These are phyloP conservation scores for Holothuria leucospilota DNA, from an alignment of 53 echinoderm and acorn worm species.

Conservation along the genomic window DNA sequence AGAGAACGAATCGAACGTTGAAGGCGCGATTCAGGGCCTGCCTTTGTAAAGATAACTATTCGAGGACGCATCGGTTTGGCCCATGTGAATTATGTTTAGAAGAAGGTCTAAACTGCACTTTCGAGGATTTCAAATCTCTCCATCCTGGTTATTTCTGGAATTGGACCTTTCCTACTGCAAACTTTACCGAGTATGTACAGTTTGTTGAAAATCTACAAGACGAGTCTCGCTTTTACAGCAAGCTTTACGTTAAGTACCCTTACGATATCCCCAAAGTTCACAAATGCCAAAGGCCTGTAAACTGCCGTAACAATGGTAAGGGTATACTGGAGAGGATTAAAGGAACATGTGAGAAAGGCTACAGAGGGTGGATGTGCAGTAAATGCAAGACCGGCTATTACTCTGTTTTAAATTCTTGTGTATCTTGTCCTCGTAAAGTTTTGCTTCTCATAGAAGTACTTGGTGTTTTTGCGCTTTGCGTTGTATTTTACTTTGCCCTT, in stretches of 20 bases:
- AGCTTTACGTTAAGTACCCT: background rate
- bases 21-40: conserved; percentile 15
- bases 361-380: conserved; percentile 15
- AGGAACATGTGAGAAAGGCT: background rate
- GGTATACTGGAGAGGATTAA: background rate
- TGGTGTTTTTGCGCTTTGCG: background rate
- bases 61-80: background rate
- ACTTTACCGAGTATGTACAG: background rate
- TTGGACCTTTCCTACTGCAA: conserved; percentile 19
- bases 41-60: background rate
- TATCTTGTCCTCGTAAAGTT: background rate
- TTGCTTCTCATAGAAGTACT: background rate
- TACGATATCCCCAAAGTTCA: background rate
- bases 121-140: background rate
- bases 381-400: background rate
- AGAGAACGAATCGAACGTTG: background rate
- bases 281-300: background rate
- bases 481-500: background rate
- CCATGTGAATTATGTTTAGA: conserved; percentile 14
- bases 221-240: conserved; percentile 13
- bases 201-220: background rate
- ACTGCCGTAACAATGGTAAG: background rate
- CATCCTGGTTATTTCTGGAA: conserved; percentile 22
- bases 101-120: conserved; percentile 13
- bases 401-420: background rate